Evolutionary conservation across 2,888 invertebrate species (phyloP), one percentile per base, ranked within the genome.

Genomic region (Rapana venosa): DNA sequence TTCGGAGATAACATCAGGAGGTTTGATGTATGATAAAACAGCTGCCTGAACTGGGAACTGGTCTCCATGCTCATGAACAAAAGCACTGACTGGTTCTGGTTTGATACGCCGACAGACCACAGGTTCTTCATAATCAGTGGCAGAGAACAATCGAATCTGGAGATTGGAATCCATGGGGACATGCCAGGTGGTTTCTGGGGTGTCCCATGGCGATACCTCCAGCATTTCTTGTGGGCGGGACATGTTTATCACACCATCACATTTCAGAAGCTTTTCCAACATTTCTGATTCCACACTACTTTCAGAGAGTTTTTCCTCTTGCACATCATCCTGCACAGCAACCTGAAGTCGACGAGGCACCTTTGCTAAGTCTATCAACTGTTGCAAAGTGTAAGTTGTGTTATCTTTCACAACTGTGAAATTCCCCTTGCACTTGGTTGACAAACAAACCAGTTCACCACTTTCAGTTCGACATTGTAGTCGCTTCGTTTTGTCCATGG

Each of bases 341-440:
- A 94, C 87, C 83, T 91, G 93, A 17, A 94, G 91, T 79, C 93
- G 93, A 90, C 94, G 92, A 70, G 93, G 92, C 20, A 93, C 93
- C 35, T 91, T 90, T 17, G 94, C 94, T n/a, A 93, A 90, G 22
- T 93, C 92, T 15, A 94, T 90, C 36, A 94, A 92, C 90, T 94
- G 93, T 81, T 92, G 92, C 26, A 94, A 88, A 0, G 93, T 93
- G 91, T 94, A 94, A 0, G 92, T 89, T 32, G 89, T 91, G 8
- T 92, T 91, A 85, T 94, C 94, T 81, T 92, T 92, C 2, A 94
- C 84, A 5, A 93, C 93, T 0, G 92, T 93, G 90, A 94, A 94
- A 90, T 94, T 92, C 2, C 94, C 94, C 13, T 90, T 91, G 91
- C 94, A 94, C 35, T 93, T 93, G 20, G 88, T 81, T 0, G 94